These are phyloP conservation scores for Lepus oiostolus DNA, from an alignment of 2,797 vertebrate genomes.

Conservation along the genomic window DNA sequence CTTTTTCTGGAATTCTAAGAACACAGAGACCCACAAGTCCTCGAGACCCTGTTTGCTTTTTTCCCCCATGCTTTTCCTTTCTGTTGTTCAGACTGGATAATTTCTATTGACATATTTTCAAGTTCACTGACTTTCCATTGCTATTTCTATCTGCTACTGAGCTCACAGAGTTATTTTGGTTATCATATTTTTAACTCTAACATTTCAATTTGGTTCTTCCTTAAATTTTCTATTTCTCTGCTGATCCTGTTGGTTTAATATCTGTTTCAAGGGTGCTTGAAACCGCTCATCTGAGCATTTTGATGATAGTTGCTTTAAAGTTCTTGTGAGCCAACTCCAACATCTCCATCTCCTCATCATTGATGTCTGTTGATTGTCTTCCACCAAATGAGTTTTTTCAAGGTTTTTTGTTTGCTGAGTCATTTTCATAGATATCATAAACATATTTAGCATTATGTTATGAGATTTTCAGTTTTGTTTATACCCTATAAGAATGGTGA, in stretches of 20 bases:
- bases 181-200: constrained; percentile 7
- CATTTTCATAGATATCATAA: neutral
- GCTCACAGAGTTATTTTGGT: neutral
- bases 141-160: neutral
- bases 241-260: neutral
- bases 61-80: neutral
- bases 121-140: neutral
- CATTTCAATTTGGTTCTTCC: constrained; percentile 40
- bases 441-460: neutral
- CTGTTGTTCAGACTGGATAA: neutral
- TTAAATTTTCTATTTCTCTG: constrained; percentile 19
- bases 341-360: neutral
- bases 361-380: neutral
- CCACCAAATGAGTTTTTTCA: neutral
- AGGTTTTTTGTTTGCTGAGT: neutral
- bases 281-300: constrained; percentile 8
- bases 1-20: constrained; percentile 21
- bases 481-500: neutral
- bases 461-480: neutral
- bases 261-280: constrained; percentile 23
- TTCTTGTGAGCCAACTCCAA: constrained; percentile 9
- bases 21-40: neutral
- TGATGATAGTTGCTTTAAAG: constrained; percentile 40
- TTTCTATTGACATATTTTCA: constrained; percentile 30
- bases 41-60: neutral